These are phyloP conservation scores for Fringilla coelebs DNA, from an alignment of 2,797 vertebrate genomes.

Conservation along the genomic window DNA sequence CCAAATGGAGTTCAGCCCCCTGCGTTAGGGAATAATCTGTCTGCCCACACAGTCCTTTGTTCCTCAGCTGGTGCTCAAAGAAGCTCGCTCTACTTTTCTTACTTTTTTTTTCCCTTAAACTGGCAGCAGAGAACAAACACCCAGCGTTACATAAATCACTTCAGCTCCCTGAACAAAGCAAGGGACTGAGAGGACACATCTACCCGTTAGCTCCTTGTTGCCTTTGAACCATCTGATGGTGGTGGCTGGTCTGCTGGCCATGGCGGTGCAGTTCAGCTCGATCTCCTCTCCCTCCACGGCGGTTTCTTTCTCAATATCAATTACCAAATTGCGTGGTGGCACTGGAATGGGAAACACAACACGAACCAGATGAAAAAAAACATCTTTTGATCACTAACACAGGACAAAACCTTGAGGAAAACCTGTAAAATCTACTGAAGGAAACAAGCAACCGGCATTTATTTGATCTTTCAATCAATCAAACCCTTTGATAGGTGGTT, in stretches of 20 bases:
- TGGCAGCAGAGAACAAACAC: not conserved
- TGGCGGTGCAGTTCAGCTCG: conserved; percentile 94
- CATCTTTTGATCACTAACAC: not conserved
- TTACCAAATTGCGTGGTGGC: conserved; percentile 91
- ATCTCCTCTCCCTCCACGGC: conserved; percentile 95
- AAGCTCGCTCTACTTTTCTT: not conserved
- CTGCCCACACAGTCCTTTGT: conserved; percentile 7
- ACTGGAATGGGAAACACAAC: conserved; percentile 74
- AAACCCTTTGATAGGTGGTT: not conserved
- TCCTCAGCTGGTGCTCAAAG: not conserved
- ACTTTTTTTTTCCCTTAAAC: not conserved
- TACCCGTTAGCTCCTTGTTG: conserved; percentile 90
- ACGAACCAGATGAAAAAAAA: not conserved
- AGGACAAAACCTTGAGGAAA: not conserved
- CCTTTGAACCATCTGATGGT: conserved; percentile 97
- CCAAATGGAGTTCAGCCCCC: not conserved
- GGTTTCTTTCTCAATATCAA: conserved; percentile 90
- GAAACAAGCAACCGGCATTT: not conserved
- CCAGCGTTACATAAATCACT: not conserved
- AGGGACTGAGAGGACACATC: not conserved
- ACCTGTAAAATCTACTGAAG: not conserved
- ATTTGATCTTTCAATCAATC: conserved; percentile 7
- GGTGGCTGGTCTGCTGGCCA: conserved; percentile 94
- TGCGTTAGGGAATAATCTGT: not conserved
- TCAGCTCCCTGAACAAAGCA: not conserved